Conservation (phyloP, 2,888 invertebrate genomes). For the Harpalus rufipes region DNA sequence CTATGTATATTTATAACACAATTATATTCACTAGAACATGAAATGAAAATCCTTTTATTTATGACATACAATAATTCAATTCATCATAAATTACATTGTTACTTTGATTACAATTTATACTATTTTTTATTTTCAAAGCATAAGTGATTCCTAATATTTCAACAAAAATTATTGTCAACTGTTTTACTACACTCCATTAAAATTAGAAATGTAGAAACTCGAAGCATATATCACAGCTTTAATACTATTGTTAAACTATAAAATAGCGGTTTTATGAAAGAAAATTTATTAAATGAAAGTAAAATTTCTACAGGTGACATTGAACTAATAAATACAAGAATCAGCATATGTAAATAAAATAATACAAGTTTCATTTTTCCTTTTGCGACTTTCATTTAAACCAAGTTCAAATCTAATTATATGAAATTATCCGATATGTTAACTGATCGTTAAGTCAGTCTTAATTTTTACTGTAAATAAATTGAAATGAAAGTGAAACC, state of each 20-base stretch:
- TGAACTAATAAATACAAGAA: constrained; percentile 29
- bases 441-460: constrained; percentile 31
- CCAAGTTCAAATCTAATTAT: constrained; percentile 30
- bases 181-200: not conserved
- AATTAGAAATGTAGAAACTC: constrained; percentile 35
- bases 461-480: constrained; percentile 4
- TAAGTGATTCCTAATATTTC: too few relatives aligned
- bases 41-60: too few relatives aligned
- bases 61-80: too few relatives aligned
- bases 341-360: constrained; percentile 28
- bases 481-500: constrained; percentile 42
- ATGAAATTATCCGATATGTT: constrained; percentile 7
- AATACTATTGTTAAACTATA: constrained; percentile 2
- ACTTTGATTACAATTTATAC: too few relatives aligned
- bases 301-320: constrained; percentile 40
- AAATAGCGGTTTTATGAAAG: constrained; percentile 17
- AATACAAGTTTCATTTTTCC: constrained; percentile 28
- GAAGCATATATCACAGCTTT: not conserved
- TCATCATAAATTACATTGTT: too few relatives aligned
- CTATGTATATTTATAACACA: too few relatives aligned
- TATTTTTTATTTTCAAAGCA: too few relatives aligned
- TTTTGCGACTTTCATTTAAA: constrained; percentile 30
- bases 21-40: too few relatives aligned
- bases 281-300: constrained; percentile 39
- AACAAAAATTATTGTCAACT: constrained; percentile 34